Evolutionary conservation across 53 echinoderm and acorn worm species (phyloP).

Genomic region (Pentamera pediparva): DNA sequence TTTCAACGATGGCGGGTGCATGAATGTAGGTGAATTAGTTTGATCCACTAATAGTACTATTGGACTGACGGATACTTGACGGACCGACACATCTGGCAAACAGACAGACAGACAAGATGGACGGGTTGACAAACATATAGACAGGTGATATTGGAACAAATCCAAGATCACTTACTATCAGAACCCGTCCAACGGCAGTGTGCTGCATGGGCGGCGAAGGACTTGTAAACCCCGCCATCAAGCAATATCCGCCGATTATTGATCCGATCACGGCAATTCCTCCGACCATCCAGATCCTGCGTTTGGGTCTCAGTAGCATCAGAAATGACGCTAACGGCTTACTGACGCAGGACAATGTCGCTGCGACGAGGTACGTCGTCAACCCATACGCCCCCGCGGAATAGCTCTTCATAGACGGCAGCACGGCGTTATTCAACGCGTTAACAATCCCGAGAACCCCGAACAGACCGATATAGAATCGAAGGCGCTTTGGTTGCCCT

Average conservation of each 20-base stretch:
- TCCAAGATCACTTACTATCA: constrained; percentile 72
- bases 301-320: constrained; percentile 59
- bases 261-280: constrained; percentile 36
- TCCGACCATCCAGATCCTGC: constrained; percentile 51
- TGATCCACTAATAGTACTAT: too few relatives aligned
- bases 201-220: constrained; percentile 76
- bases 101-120: too few relatives aligned
- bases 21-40: too few relatives aligned
- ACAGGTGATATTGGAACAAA: too few relatives aligned
- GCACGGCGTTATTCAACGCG: constrained; percentile 64
- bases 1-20: too few relatives aligned
- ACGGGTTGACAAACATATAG: too few relatives aligned
- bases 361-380: constrained; percentile 73
- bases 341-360: constrained; percentile 65
- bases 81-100: too few relatives aligned
- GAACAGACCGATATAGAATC: constrained; percentile 28
- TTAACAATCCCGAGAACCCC: constrained; percentile 56
- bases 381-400: constrained; percentile 77
- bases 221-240: constrained; percentile 68
- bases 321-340: constrained; percentile 68
- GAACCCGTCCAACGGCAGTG: constrained; percentile 45
- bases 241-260: constrained; percentile 47
- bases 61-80: too few relatives aligned
- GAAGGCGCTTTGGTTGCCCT: not conserved
- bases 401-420: constrained; percentile 84